Evolutionary conservation across 2,888 invertebrate species (phyloP).

Genomic region (Metallyticus violacea): DNA sequence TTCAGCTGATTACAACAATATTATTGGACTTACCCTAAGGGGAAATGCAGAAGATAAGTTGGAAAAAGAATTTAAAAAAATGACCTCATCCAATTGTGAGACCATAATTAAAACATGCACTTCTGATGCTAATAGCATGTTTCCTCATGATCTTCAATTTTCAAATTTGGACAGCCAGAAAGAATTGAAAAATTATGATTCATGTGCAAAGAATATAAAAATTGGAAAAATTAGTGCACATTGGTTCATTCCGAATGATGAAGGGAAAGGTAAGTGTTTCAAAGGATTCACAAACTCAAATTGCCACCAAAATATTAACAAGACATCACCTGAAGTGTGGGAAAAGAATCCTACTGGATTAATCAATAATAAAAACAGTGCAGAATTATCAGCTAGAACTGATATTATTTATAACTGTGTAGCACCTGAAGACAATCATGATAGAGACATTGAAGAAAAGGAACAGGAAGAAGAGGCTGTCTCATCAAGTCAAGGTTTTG

Average conservation of each 20-base stretch:
- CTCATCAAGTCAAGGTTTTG: background rate
- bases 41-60: background rate
- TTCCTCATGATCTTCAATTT: background rate
- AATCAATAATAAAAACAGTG: background rate
- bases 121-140: background rate
- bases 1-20: background rate
- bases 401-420: background rate
- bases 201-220: no score
- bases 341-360: no score
- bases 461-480: background rate
- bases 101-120: background rate
- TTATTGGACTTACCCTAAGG: background rate
- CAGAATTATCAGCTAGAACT: background rate
- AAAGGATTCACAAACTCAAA: no score
- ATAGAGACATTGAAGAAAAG: background rate
- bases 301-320: no score
- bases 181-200: background rate
- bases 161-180: background rate
- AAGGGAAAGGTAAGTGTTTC: no score
- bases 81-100: background rate
- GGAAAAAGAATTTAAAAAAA: background rate
- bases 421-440: background rate
- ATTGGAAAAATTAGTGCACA: no score
- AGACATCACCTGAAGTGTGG: no score
- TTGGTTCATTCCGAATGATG: no score